A percentile compares a stretch with the other conserved stretches of the same genome.
These are phyloP conservation scores for Halictus quadricinctus DNA, from an alignment of 2,888 invertebrate species.

Conservation along the genomic window DNA sequence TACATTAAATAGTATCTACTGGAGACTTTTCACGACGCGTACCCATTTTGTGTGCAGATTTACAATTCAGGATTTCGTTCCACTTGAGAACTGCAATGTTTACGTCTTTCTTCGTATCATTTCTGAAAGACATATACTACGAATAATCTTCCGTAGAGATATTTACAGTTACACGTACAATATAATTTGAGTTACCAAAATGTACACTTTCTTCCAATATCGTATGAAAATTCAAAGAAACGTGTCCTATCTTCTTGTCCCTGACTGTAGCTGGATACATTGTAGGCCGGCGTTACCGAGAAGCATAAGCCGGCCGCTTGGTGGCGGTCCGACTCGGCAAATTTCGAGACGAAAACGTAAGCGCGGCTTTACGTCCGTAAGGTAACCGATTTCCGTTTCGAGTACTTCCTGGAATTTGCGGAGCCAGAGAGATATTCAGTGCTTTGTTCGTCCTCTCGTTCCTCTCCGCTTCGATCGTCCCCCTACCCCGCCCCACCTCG, in stretches of 20 bases:
- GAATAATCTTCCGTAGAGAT: background rate
- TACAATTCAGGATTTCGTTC: no score
- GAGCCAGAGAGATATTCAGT: constrained; percentile 41
- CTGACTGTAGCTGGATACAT: background rate
- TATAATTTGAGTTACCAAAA: background rate
- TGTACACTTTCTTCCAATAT: background rate
- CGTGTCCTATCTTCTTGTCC: background rate
- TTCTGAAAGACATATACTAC: no score
- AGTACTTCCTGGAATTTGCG: constrained; percentile 53
- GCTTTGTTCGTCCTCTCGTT: constrained; percentile 22
- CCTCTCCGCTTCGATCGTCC: background rate
- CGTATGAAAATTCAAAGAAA: background rate
- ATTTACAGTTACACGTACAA: background rate
- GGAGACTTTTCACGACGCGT: no score
- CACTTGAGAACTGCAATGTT: no score
- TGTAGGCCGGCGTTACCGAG: background rate
- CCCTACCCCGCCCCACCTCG: background rate
- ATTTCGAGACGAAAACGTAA: constrained; percentile 24
- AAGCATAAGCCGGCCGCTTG: background rate
- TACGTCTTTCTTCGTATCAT: no score
- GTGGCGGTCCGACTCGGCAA: background rate
- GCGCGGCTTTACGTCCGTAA: background rate
- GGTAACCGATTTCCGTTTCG: constrained; percentile 57
- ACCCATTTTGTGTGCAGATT: no score
- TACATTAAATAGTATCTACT: no score